These are phyloP conservation scores for Mionectes macconnelli DNA, from an alignment of 2,113 vertebrate genomes.

Conservation along the genomic window DNA sequence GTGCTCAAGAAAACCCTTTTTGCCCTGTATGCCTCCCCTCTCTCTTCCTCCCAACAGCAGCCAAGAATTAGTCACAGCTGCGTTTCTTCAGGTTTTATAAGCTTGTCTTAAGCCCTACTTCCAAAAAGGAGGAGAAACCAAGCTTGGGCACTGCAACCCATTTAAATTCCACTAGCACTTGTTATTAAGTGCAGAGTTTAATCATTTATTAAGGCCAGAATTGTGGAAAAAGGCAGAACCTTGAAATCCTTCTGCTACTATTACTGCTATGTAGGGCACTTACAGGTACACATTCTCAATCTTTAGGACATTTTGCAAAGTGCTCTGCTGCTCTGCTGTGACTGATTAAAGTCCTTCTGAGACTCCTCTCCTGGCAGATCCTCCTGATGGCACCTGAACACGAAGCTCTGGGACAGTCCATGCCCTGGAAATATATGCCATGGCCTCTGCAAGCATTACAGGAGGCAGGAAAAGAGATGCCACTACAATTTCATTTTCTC, in stretches of 20 bases:
- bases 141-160: background rate
- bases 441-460: background rate
- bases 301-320: background rate
- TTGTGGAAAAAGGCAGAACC: background rate
- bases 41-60: background rate
- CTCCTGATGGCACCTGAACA: background rate
- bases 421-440: background rate
- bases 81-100: slow-evolving; percentile 38
- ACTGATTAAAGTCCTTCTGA: background rate
- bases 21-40: background rate
- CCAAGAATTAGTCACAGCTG: slow-evolving; percentile 37
- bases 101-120: background rate
- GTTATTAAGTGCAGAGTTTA: background rate
- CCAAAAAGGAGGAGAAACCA: slow-evolving; percentile 15
- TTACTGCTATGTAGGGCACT: background rate
- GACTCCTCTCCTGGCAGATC: background rate
- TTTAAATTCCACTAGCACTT: slow-evolving; percentile 1
- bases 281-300: background rate
- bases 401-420: background rate
- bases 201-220: slow-evolving; percentile 27
- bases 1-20: background rate
- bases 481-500: background rate
- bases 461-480: background rate
- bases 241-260: background rate
- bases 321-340: background rate